Percentiles rank a stretch among this genome's conserved stretches.
Evolutionary conservation across 2,797 vertebrate genomes (phyloP).

Genomic region (Cygnus olor): DNA sequence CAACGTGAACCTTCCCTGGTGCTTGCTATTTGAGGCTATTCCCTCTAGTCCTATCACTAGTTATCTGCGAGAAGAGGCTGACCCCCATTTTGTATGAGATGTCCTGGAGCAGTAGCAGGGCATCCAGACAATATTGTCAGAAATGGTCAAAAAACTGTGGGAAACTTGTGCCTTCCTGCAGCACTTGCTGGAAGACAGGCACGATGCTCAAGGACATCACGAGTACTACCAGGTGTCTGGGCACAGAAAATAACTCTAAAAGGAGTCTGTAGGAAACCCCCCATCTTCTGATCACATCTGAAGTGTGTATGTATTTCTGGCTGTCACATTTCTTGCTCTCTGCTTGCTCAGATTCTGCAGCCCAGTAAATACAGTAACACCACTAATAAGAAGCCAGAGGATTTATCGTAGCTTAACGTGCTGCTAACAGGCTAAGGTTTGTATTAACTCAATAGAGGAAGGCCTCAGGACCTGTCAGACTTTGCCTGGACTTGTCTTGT

Average conservation of each 20-base stretch:
- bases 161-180: not conserved
- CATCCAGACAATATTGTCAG: not conserved
- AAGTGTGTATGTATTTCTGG: not conserved
- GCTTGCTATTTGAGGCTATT: no score
- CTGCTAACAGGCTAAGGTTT: not conserved
- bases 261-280: accelerated
- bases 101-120: accelerated
- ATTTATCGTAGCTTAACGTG: not conserved
- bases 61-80: no score
- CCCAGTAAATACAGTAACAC: not conserved
- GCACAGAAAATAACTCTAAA: not conserved
- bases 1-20: no score
- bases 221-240: not conserved
- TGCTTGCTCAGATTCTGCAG: not conserved
- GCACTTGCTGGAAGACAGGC: not conserved
- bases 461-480: not conserved
- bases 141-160: accelerated
- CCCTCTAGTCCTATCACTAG: no score
- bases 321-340: not conserved
- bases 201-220: not conserved
- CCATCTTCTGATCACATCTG: not conserved
- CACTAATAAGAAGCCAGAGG: not conserved
- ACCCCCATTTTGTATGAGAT: not conserved
- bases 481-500: not conserved
- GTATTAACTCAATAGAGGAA: not conserved